These are phyloP conservation scores for Watsonalla binaria DNA, from an alignment of 2,888 invertebrate genomes.

Conservation along the genomic window DNA sequence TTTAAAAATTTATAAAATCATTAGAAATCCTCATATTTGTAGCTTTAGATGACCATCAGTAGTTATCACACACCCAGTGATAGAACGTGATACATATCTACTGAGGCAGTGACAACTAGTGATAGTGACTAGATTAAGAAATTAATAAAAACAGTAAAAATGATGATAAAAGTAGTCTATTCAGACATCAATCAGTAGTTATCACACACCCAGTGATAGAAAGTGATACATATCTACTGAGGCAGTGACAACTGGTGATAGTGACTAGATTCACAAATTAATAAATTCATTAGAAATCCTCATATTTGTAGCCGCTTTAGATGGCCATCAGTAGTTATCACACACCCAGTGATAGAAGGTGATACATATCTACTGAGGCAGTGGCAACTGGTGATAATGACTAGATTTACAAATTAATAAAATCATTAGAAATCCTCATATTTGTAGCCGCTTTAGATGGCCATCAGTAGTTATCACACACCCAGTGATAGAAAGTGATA, in stretches of 20 bases:
- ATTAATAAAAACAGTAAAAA: neutral
- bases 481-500: conserved; percentile 16
- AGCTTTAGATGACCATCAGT: conserved; percentile 1
- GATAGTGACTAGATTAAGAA: neutral
- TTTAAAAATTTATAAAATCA: too few relatives aligned
- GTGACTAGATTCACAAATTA: neutral
- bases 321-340: conserved; percentile 5
- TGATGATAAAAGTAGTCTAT: neutral
- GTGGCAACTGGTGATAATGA: conserved; percentile 5
- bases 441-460: neutral
- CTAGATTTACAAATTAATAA: neutral
- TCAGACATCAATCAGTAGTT: conserved; percentile 5
- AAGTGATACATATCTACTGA: conserved; percentile 18
- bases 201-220: conserved; percentile 23
- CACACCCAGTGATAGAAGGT: conserved; percentile 19
- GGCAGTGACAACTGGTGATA: conserved; percentile 10
- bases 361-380: conserved; percentile 13
- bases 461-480: conserved; percentile 5
- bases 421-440: neutral
- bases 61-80: conserved; percentile 20
- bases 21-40: too few relatives aligned
- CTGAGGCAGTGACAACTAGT: conserved; percentile 1
- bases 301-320: neutral
- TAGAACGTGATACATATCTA: conserved; percentile 13
- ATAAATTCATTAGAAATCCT: too few relatives aligned